Evolutionary conservation across 2,888 invertebrate species (phyloP).

Genomic region (Tetheella fluctuosa): DNA sequence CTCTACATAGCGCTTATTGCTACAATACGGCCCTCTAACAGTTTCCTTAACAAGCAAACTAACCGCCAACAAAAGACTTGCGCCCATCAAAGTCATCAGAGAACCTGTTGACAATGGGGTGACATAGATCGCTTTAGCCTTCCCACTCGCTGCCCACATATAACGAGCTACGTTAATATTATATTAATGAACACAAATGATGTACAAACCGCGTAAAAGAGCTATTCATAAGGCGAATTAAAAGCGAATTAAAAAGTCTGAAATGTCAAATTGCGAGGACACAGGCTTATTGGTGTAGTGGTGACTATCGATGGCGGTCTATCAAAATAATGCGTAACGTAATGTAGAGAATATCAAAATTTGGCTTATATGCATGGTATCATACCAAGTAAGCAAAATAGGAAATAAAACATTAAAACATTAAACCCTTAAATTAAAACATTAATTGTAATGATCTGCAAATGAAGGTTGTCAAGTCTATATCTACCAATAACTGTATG

Average conservation of each 20-base stretch:
- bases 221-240: constrained; percentile 79
- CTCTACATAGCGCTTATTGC: constrained; percentile 59
- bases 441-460: too few relatives aligned
- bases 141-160: constrained; percentile 62
- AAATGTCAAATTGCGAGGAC: constrained; percentile 80
- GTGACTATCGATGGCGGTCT: constrained; percentile 42
- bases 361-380: background rate
- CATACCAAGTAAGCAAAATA: too few relatives aligned
- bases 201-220: constrained; percentile 79
- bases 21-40: constrained; percentile 58
- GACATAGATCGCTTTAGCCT: constrained; percentile 57
- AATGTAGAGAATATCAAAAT: constrained; percentile 19
- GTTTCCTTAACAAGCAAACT: constrained; percentile 45
- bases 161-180: constrained; percentile 72
- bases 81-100: constrained; percentile 21
- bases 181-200: constrained; percentile 79
- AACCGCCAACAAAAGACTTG: constrained; percentile 16
- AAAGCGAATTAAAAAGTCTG: constrained; percentile 79
- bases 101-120: constrained; percentile 44
- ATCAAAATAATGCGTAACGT: constrained; percentile 47
- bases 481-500: too few relatives aligned
- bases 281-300: constrained; percentile 68
- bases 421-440: too few relatives aligned
- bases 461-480: too few relatives aligned
- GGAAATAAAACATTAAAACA: too few relatives aligned